phyloP scores from a whole-genome alignment of 2,113 vertebrate genomes.

The Saccopteryx leptura region DNA sequence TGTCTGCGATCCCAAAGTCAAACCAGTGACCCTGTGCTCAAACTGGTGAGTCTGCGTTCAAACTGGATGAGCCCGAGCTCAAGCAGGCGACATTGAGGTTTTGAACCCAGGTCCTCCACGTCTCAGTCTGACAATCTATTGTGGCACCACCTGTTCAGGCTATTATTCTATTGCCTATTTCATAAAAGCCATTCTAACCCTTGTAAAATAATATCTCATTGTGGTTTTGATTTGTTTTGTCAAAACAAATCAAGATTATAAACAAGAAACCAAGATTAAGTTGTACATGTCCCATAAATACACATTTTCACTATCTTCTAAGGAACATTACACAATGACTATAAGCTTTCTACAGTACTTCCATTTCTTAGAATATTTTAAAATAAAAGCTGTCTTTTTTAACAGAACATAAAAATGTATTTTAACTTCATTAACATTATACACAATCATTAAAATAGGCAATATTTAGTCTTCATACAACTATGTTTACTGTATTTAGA shows the following conservation, averaged over 20 bases:
- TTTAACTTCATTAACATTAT: neutral
- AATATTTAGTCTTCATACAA: neutral
- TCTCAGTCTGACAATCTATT: no score
- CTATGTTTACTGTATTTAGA: neutral
- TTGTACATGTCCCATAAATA: neutral
- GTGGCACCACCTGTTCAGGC: no score
- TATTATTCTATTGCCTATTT: neutral
- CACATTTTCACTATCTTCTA: neutral
- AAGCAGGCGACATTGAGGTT: no score
- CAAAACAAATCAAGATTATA: no score
- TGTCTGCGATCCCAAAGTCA: no score
- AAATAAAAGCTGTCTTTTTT: neutral
- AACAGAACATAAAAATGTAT: neutral
- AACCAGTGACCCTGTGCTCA: no score
- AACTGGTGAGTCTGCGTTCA: no score
- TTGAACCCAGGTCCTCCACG: no score
- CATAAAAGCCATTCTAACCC: neutral
- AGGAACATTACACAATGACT: neutral
- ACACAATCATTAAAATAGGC: neutral
- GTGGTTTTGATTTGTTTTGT: neutral
- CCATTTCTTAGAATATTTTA: neutral
- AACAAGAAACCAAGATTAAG: constrained; percentile 10
- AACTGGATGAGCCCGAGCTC: no score
- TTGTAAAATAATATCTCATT: neutral
- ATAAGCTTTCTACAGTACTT: neutral